A percentile compares a stretch with the other conserved stretches of the same genome.
phyloP scores from a whole-genome alignment of 2,113 vertebrate species.

The Coracopsis vasa region DNA sequence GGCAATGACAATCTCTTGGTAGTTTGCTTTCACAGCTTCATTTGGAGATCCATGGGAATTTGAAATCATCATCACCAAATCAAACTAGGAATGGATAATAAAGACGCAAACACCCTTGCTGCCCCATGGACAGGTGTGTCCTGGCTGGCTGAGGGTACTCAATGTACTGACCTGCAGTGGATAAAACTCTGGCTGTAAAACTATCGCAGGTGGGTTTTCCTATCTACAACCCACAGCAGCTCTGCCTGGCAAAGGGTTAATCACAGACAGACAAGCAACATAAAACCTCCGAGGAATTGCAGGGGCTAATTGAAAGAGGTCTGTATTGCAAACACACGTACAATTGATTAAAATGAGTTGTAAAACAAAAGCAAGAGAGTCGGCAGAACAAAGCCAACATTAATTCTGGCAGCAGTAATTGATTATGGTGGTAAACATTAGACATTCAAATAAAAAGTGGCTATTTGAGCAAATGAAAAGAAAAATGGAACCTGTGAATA shows the following conservation, averaged over 20 bases:
- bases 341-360: conserved; percentile 29
- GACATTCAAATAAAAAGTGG: not conserved
- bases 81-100: not conserved
- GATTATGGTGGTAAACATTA: not conserved
- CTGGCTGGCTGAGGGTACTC: not conserved
- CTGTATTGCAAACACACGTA: not conserved
- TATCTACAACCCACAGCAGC: not conserved
- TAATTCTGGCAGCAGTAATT: conserved; percentile 9
- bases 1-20: not conserved
- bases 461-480: conserved; percentile 1
- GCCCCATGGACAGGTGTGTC: not conserved
- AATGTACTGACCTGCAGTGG: not conserved
- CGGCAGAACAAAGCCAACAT: not conserved
- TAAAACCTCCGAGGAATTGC: conserved; percentile 6
- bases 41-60: not conserved
- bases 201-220: not conserved
- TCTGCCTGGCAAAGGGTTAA: not conserved
- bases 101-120: not conserved
- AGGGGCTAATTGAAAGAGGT: conserved; percentile 36
- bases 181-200: not conserved
- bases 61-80: not conserved
- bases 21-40: not conserved
- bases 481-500: not conserved
- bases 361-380: not conserved
- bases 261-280: not conserved